Base-by-base conservation (phyloP, 2,888 invertebrate species). In the Agriopis leucophaearia region DNA sequence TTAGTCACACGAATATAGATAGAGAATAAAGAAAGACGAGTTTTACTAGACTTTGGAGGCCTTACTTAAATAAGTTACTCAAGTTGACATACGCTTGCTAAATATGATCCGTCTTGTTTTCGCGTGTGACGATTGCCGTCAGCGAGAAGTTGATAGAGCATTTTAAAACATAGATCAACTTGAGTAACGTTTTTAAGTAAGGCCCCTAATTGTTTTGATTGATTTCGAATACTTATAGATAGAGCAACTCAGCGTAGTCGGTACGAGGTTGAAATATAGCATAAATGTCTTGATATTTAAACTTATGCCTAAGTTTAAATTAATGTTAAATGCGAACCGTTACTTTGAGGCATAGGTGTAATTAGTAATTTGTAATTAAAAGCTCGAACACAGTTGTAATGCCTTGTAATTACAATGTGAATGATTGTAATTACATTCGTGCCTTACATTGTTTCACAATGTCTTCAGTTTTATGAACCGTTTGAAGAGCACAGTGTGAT, bases 341-440 rank as follows among this genome's bases (percentile, higher is more conserved):
- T 70, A 76, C 70, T 55, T 48, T 62, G 63, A 63, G 54, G 44
- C 51, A 45, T 51, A 52, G 51, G 10, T 62, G 69, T 70, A 73
- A 76, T 73, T 73, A 74, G 74, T 74, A 60, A 71, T 69, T 72
- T 60, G 72, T 75, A 74, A 74, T 74, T 71, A 74, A 57, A 58
- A 60, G 54, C 61, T 65, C 59, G 51, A 66, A 59, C 45, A 55
- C 60, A 38, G 60, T 64, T 66, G 64, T 73, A 74, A 74, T 74
- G 65, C 57, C 52, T 47, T 48, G 52, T 75, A 75, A 75, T 75
- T 75, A 75, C 69, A 62, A 67, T 47, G 56, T 67, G 65, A 67
- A 54, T 47, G 52, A 69, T 63, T 66, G 45, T 70, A 64, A 71
- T 67, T 69, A 68, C 64, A 42, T 51, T 64, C 58, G 61, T 69